These are phyloP conservation scores for Fopius arisanus DNA, from an alignment of 1,140 invertebrate genomes.

Conservation along the genomic window DNA sequence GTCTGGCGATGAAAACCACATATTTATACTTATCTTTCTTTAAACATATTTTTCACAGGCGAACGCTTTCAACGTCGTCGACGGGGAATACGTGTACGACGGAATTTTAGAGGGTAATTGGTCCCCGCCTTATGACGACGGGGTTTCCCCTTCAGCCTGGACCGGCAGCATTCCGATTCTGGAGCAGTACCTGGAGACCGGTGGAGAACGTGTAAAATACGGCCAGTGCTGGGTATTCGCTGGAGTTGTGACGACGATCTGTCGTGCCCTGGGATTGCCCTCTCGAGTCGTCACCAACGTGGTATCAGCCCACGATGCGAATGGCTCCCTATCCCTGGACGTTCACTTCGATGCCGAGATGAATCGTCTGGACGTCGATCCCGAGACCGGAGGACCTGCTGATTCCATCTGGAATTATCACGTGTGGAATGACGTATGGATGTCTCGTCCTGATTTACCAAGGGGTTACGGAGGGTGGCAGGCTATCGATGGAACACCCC, in stretches of 20 bases:
- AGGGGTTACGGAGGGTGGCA: slow-evolving; percentile 71
- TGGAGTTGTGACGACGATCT: slow-evolving; percentile 70
- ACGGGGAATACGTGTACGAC: slow-evolving; percentile 26
- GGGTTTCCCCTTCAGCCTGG: slow-evolving; percentile 67
- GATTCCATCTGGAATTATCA: slow-evolving; percentile 73
- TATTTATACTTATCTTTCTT: too few relatives aligned
- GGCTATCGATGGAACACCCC: slow-evolving; percentile 72
- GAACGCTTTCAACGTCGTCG: slow-evolving; percentile 67
- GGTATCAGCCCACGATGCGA: slow-evolving; percentile 72
- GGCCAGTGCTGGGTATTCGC: slow-evolving; percentile 79
- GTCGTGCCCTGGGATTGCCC: slow-evolving; percentile 71
- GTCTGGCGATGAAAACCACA: too few relatives aligned
- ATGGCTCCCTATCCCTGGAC: slow-evolving; percentile 70
- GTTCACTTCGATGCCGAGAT: slow-evolving; percentile 65
- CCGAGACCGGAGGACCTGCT: slow-evolving; percentile 40
- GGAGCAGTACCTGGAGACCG: slow-evolving; percentile 65
- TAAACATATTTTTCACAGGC: too few relatives aligned
- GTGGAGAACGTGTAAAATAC: slow-evolving; percentile 67
- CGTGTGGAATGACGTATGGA: slow-evolving; percentile 79
- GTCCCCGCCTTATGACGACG: slow-evolving; percentile 72
- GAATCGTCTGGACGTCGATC: slow-evolving; percentile 59
- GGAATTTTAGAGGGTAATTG: slow-evolving; percentile 72
- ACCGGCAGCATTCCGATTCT: slow-evolving; percentile 68
- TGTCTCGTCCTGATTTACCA: slow-evolving; percentile 70
- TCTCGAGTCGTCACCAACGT: slow-evolving; percentile 70